Evolutionary conservation across 2,113 vertebrate species (phyloP).

Genomic region (Embiotoca jacksoni): DNA sequence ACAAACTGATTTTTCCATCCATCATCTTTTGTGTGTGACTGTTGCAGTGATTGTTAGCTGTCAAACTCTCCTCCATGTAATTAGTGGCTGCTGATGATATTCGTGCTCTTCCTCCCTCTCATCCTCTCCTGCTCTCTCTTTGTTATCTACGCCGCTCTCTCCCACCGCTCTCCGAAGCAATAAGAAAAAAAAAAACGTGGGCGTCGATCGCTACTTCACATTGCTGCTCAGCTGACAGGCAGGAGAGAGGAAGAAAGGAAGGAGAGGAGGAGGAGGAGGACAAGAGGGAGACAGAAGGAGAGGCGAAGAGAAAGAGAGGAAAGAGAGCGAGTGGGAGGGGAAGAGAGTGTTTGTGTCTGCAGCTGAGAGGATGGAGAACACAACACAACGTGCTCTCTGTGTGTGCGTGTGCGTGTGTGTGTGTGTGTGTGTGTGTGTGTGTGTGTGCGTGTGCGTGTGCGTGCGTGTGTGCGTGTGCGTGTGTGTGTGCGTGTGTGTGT

Average conservation of each 20-base stretch:
- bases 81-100: slow-evolving; percentile 53
- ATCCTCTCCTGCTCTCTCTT: slow-evolving; percentile 20
- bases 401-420: background rate
- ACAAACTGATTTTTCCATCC: too few species aligned
- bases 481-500: too few species aligned
- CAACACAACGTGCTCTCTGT: slow-evolving; percentile 43
- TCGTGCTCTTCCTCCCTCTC: slow-evolving; percentile 33
- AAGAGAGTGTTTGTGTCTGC: slow-evolving; percentile 55
- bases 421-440: slow-evolving; percentile 10
- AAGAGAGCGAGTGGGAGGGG: slow-evolving; percentile 5
- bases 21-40: background rate
- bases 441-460: background rate
- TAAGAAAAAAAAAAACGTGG: slow-evolving; percentile 57
- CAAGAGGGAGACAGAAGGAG: slow-evolving; percentile 7
- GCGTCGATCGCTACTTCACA: slow-evolving; percentile 52
- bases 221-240: slow-evolving; percentile 65
- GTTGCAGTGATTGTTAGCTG: too few species aligned
- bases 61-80: slow-evolving; percentile 30
- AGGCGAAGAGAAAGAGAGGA: slow-evolving; percentile 22
- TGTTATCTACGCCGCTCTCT: slow-evolving; percentile 29
- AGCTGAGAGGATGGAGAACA: slow-evolving; percentile 58
- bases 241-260: slow-evolving; percentile 41
- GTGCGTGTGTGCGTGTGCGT: too few species aligned
- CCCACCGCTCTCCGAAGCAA: slow-evolving; percentile 43
- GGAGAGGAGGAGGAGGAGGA: slow-evolving; percentile 24